Percentiles rank a stretch among this genome's conserved stretches.
These are phyloP conservation scores for Agelaius tricolor DNA, from an alignment of 2,113 vertebrate species.

Conservation along the genomic window DNA sequence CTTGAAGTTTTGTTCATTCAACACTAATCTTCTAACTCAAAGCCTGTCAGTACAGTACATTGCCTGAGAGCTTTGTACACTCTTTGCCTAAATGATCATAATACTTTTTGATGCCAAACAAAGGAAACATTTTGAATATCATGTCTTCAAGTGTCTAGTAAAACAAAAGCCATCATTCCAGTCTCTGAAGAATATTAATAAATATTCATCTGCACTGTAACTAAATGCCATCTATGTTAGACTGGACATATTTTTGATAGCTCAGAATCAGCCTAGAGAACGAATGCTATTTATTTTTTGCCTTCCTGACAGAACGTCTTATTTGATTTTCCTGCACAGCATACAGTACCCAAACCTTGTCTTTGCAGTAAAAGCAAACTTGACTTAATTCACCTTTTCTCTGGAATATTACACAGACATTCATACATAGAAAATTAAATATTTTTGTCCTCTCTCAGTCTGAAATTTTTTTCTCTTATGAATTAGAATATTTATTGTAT, in stretches of 20 bases:
- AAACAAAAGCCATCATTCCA: constrained; percentile 45
- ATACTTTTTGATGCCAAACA: constrained; percentile 28
- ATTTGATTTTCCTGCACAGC: constrained; percentile 42
- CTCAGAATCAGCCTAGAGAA: constrained; percentile 42
- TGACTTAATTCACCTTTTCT: not conserved
- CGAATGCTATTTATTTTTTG: constrained; percentile 62
- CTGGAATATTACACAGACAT: not conserved
- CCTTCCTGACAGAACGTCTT: constrained; percentile 41
- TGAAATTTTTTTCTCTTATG: not conserved
- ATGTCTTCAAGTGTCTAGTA: not conserved
- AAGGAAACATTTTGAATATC: constrained; percentile 59
- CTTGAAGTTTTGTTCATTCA: constrained; percentile 59
- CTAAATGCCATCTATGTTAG: constrained; percentile 60
- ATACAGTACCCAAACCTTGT: constrained; percentile 6
- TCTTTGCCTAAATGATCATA: constrained; percentile 21
- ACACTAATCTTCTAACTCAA: constrained; percentile 48
- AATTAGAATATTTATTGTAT: not conserved
- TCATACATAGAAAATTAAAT: not conserved
- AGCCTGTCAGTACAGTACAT: not conserved
- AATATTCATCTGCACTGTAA: constrained; percentile 50
- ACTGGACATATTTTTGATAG: constrained; percentile 60
- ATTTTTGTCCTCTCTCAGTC: not conserved
- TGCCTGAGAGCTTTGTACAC: constrained; percentile 3
- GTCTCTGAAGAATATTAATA: constrained; percentile 40
- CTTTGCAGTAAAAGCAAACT: constrained; percentile 1